These are phyloP conservation scores for Lysandra bellargus DNA, from an alignment of 2,888 invertebrate genomes.

Conservation along the genomic window DNA sequence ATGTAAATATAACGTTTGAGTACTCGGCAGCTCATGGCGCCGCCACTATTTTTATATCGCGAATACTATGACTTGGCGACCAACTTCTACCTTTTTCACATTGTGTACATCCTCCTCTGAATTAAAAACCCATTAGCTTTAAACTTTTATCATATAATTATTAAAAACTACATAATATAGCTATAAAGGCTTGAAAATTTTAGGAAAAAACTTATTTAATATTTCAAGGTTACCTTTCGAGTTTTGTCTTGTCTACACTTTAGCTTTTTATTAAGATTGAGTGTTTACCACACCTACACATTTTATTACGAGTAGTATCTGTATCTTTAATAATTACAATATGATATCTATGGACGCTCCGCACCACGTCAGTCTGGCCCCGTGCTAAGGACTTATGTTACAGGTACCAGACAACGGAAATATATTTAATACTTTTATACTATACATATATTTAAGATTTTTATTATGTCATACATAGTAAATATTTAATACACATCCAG, in stretches of 20 bases:
- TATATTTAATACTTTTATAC: too few relatives aligned
- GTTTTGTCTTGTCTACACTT: not conserved
- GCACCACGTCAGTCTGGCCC: too few relatives aligned
- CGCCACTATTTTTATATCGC: slow-evolving; percentile 50
- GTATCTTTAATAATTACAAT: not conserved
- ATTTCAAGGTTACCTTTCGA: too few relatives aligned
- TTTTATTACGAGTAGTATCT: not conserved
- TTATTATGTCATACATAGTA: too few relatives aligned
- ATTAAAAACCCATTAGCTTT: not conserved
- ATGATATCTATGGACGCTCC: too few relatives aligned
- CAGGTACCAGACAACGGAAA: too few relatives aligned
- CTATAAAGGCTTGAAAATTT: too few relatives aligned
- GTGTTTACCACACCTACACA: not conserved
- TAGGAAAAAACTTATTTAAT: too few relatives aligned
- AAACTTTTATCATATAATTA: not conserved
- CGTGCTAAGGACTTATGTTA: too few relatives aligned
- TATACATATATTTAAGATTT: too few relatives aligned
- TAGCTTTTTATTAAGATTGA: not conserved
- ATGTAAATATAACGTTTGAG: slow-evolving; percentile 57
- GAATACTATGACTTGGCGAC: slow-evolving; percentile 4
- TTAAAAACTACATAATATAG: not conserved
- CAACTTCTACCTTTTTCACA: not conserved
- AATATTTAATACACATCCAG: too few relatives aligned
- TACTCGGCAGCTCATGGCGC: slow-evolving; percentile 45
- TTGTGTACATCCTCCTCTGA: not conserved